Base-by-base conservation (phyloP, 1,140 invertebrate species). In the Ylistrum balloti region DNA sequence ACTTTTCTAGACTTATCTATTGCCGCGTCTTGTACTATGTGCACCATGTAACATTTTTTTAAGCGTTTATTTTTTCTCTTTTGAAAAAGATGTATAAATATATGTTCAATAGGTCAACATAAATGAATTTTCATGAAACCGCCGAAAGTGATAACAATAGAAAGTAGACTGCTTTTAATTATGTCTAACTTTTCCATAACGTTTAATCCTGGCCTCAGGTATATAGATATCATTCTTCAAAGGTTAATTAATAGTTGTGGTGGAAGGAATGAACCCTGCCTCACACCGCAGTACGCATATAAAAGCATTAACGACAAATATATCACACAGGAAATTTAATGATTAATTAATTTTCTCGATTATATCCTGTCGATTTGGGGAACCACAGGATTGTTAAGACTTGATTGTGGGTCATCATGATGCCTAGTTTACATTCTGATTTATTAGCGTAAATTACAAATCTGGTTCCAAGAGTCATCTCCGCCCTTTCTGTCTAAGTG, bases 311-410 rank as follows among this genome's bases (percentile, higher is more conserved):
- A 74, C 56, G 56, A 28, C 56, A 74, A 74, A 74, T 74, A 74
- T 74, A 74, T 74, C 56, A 74, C 56, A 74, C 56, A n/a, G 56
- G 22, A 17, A 74, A 28, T 74, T 74, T 74, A 74, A 74, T 74
- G 56, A 74, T 74, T 74, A 74, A 74, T 74, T 74, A 74, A 74
- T 74, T 74, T 74, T 74, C 20, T 74, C 56, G 56, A 74, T 74
- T 74, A 74, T 74, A 74, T 74, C 56, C 56, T 74, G 56, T 74
- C 56, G 56, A 74, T 74, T 74, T 74, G 56, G 56, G 9, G 22
- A 74, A 74, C 56, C 56, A 74, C 56, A 74, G 56, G 56, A 74
- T 74, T 74, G 56, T 74, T 74, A 74, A 74, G 56, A 28, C 56
- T 28, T 28, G 22, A 74, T 74, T 74, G 56, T 74, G 56, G 56